These are phyloP conservation scores for Acanthaster planci DNA, from an alignment of 35 echinoderm and acorn worm species.

Conservation along the genomic window DNA sequence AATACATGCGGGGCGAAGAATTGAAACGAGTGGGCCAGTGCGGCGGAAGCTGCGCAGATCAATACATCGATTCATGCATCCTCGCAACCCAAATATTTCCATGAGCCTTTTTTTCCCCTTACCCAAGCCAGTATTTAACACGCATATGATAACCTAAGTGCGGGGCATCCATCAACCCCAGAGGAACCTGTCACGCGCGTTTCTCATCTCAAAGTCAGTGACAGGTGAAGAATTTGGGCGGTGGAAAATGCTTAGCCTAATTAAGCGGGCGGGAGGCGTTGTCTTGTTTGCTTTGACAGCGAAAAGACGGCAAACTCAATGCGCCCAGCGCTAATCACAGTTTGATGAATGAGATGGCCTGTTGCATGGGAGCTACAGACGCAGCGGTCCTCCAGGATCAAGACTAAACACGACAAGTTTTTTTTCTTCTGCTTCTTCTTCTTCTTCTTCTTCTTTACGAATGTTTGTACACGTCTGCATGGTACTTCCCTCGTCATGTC, in stretches of 20 bases:
- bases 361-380: background rate
- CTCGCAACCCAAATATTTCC: slow-evolving; percentile 24
- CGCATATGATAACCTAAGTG: background rate
- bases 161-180: background rate
- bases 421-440: no score
- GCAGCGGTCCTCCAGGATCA: background rate
- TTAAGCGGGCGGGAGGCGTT: background rate
- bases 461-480: no score
- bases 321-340: background rate
- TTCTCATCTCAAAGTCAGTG: background rate
- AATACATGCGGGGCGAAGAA: background rate
- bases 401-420: background rate
- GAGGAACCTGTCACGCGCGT: background rate
- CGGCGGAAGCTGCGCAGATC: background rate
- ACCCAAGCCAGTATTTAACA: background rate
- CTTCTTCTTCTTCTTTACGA: no score
- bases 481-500: no score
- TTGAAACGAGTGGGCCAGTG: background rate
- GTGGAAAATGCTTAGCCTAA: background rate
- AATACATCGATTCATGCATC: background rate
- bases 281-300: slow-evolving; percentile 7
- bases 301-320: background rate
- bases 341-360: background rate
- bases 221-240: background rate
- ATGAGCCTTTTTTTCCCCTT: background rate